Evolutionary conservation across 1,140 invertebrate species (phyloP).

Genomic region (Alviniconcha marisindica): DNA sequence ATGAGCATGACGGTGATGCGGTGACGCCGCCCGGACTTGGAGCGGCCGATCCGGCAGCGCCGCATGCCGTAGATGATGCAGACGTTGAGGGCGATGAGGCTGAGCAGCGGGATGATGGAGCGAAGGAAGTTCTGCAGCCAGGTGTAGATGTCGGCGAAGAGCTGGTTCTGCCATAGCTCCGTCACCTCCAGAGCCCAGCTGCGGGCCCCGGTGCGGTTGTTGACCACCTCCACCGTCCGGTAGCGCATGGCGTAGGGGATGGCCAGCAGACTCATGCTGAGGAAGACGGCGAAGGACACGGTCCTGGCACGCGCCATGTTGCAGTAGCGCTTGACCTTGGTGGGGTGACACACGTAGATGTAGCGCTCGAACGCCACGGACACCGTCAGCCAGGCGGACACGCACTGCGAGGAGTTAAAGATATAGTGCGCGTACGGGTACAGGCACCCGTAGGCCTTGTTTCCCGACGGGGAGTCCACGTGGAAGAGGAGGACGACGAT

Average conservation of each 20-base stretch:
- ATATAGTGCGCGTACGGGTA: conserved; percentile 75
- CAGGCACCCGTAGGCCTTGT: conserved; percentile 61
- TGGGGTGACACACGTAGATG: conserved; percentile 95
- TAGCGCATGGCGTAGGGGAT: conserved; percentile 71
- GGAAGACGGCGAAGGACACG: conserved; percentile 61
- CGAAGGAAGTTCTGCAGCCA: conserved; percentile 82
- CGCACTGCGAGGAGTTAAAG: conserved; percentile 70
- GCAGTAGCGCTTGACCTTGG: conserved; percentile 90
- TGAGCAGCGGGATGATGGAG: conserved; percentile 79
- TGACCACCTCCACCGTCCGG: conserved; percentile 51
- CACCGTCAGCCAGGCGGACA: conserved; percentile 92
- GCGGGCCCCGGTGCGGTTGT: conserved; percentile 47
- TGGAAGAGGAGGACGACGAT: conserved; percentile 78
- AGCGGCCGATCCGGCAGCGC: conserved; percentile 57
- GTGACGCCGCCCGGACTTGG: conserved; percentile 53
- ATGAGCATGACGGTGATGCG: conserved; percentile 86
- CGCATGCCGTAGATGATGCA: conserved; percentile 84
- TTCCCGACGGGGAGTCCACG: conserved; percentile 60
- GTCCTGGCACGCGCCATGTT: conserved; percentile 77
- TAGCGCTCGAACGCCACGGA: conserved; percentile 96
- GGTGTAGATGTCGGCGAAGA: conserved; percentile 81
- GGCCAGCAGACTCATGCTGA: conserved; percentile 68
- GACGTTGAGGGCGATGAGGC: conserved; percentile 78
- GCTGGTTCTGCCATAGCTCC: conserved; percentile 76
- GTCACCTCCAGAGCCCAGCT: conserved; percentile 59